Evolutionary conservation across 1,140 invertebrate genomes (phyloP), one percentile per base, ranked within the genome.

Genomic region (Scaptomyza hsui): DNA sequence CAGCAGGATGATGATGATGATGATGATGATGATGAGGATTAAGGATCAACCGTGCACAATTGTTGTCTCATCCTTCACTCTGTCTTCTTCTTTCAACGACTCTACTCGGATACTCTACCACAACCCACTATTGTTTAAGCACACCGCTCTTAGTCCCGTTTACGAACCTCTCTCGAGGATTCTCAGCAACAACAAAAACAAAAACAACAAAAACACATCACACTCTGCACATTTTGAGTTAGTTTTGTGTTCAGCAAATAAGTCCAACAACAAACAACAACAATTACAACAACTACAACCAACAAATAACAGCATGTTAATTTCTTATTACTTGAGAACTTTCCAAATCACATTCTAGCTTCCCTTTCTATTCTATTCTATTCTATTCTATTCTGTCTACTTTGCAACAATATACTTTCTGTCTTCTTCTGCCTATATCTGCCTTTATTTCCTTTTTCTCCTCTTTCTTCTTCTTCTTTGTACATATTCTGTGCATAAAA

Each of bases 221-320:
- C 60, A 69, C 71, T 83, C 79, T 63, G 42, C 70, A 72, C 35
- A 55, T 47, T 29, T 52, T 72, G 63, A 69, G 64, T 53, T 72
- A 48, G 63, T 72, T 61, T 67, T 75, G 75, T 78, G 68, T 70
- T 75, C 62, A 79, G 68, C 72, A 83, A 79, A 82, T 78, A 83
- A 89, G 83, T 82, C 83, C 83, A 89, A 86, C 86, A 75, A 75
- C 76, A 89, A 89, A 77, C 80, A 79, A 82, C 78, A 78, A 72
- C 72, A 77, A 75, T 68, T 63, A 72, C 67, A 81, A 78, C 72
- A 78, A 75, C 72, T 85, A 68, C 78, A 89, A 89, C 72, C 76
- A 89, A 86, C 80, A 89, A 86, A 85, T 62, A 86, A 78, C 78
- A 88, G 67, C 78, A 78, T 88, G 78, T 82, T 69, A 86, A 88